A percentile compares a stretch with the other conserved stretches of the same genome.
Conservation (phyloP, 23 tunicate genomes). For the Diplosoma virens region DNA sequence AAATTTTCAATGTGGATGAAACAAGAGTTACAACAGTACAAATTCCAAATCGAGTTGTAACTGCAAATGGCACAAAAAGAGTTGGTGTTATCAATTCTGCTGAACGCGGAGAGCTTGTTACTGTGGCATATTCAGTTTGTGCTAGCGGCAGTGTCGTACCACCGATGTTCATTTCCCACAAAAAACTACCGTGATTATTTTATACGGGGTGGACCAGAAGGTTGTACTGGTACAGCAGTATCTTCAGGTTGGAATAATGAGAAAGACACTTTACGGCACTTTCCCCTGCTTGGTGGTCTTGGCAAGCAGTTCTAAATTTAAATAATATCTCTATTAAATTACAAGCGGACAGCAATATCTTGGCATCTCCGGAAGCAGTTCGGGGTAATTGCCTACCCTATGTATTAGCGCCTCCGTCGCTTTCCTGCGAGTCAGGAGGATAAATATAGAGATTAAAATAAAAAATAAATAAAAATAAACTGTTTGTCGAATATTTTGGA, state of each 20-base stretch:
- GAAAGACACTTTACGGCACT: too few species aligned
- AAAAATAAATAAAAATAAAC: too few species aligned
- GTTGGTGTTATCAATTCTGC: constrained; percentile 13
- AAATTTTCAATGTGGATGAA: constrained; percentile 19
- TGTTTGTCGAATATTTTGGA: constrained; percentile 13
- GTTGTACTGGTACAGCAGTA: constrained; percentile 6
- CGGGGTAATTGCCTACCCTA: too few species aligned
- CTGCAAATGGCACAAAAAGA: constrained; percentile 3
- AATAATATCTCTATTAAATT: too few species aligned
- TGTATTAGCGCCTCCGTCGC: too few species aligned
- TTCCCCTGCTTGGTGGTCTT: too few species aligned
- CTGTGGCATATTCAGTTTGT: neutral
- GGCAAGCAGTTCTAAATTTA: too few species aligned
- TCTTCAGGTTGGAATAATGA: constrained; percentile 9
- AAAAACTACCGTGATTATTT: constrained; percentile 5
- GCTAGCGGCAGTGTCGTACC: constrained; percentile 11
- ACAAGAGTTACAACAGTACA: constrained; percentile 12
- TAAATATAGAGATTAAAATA: too few species aligned
- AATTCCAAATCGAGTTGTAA: neutral
- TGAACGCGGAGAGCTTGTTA: constrained; percentile 15
- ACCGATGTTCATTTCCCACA: constrained; percentile 8
- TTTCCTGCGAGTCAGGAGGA: too few species aligned
- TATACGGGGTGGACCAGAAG: constrained; percentile 9
- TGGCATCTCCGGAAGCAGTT: too few species aligned
- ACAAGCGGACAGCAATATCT: too few species aligned